Conservation (phyloP, 2,888 invertebrate species). For the Mythimna loreyi region DNA sequence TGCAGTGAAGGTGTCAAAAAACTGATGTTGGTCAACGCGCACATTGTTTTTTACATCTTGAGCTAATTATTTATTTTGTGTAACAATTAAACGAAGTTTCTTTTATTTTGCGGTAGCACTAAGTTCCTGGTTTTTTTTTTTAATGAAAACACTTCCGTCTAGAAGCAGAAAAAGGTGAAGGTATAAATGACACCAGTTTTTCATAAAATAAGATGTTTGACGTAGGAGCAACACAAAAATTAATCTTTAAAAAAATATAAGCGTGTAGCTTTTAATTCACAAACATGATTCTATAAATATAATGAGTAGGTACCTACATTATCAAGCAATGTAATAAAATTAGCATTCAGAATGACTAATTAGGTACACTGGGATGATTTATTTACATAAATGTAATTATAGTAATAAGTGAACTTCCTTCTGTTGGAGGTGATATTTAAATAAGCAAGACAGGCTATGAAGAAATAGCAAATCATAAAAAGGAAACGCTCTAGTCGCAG, state of each 20-base stretch:
- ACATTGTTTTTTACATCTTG: not conserved
- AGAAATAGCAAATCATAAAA: conserved; percentile 54
- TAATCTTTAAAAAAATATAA: not conserved
- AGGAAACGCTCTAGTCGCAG: conserved; percentile 51
- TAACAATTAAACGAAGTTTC: conserved; percentile 4
- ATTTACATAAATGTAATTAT: conserved; percentile 25
- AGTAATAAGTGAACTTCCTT: conserved; percentile 26
- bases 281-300: conserved; percentile 2
- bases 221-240: not conserved
- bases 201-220: not conserved
- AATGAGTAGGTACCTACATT: not conserved
- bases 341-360: conserved; percentile 5
- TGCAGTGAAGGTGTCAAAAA: conserved; percentile 19
- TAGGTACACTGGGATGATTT: conserved; percentile 23
- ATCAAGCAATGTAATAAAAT: conserved; percentile 31
- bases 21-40: not conserved
- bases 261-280: not conserved
- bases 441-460: conserved; percentile 29
- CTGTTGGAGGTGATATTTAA: conserved; percentile 37
- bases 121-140: conserved; percentile 14
- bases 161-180: not conserved
- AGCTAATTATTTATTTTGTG: not conserved
- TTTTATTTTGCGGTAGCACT: conserved; percentile 9
- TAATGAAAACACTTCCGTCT: conserved; percentile 9
- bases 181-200: conserved; percentile 12